A percentile compares a stretch with the other conserved stretches of the same genome.
phyloP scores from a whole-genome alignment of 2,797 vertebrate species.

The Channa striata region DNA sequence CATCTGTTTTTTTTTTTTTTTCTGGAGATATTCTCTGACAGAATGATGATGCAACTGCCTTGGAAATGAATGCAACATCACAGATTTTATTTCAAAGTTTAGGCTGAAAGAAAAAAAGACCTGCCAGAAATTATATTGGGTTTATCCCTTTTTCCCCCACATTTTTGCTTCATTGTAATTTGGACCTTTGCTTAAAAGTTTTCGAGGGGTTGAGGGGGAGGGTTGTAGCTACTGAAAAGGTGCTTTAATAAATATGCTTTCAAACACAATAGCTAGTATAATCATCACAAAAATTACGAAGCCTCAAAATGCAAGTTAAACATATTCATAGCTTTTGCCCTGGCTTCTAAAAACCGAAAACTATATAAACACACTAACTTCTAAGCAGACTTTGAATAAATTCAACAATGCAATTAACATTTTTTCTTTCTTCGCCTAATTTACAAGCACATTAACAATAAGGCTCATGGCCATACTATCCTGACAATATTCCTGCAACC shows the following conservation, averaged over 20 bases:
- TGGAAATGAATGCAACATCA: slow-evolving; percentile 67
- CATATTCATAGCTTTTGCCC: not conserved
- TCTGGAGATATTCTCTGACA: slow-evolving; percentile 32
- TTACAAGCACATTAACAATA: slow-evolving; percentile 13
- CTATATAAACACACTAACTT: not conserved
- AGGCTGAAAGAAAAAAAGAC: slow-evolving; percentile 23
- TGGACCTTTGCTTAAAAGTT: slow-evolving; percentile 28
- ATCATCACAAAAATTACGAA: not conserved
- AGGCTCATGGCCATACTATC: not conserved
- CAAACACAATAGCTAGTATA: not conserved
- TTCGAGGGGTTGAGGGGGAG: slow-evolving; percentile 23
- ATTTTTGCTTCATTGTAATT: slow-evolving; percentile 31
- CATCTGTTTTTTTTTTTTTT: slow-evolving; percentile 14
- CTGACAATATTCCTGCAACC: slow-evolving; percentile 17
- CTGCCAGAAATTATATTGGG: slow-evolving; percentile 41
- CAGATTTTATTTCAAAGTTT: slow-evolving; percentile 55
- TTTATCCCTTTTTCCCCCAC: slow-evolving; percentile 3
- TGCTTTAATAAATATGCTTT: not conserved
- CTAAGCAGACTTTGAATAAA: slow-evolving; percentile 1
- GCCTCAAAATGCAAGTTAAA: not conserved
- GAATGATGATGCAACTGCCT: slow-evolving; percentile 67
- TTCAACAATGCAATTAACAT: slow-evolving; percentile 9
- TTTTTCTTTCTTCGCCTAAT: not conserved
- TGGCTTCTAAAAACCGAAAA: not conserved
- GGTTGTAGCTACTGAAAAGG: not conserved